A percentile compares a stretch with the other conserved stretches of the same genome.
Conservation (phyloP, 2,888 invertebrate species). For the Synanthedon vespiformis region DNA sequence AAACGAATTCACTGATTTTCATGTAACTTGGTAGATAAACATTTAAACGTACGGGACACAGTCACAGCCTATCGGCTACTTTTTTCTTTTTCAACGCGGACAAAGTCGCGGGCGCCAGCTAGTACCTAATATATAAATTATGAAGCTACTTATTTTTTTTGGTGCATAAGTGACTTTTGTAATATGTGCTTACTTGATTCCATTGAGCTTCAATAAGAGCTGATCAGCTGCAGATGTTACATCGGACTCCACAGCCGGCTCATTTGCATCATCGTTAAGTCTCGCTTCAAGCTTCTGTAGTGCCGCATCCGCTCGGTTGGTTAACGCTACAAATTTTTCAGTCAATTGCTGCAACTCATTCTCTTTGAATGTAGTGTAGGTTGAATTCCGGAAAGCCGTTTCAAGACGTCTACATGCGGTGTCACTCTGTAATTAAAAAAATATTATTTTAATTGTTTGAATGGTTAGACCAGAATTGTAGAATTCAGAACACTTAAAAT, state of each 20-base stretch:
- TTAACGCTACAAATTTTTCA: slow-evolving; percentile 57
- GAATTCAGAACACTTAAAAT: too few relatives aligned
- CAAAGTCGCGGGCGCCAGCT: too few relatives aligned
- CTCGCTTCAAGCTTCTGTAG: slow-evolving; percentile 48
- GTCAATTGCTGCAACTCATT: slow-evolving; percentile 52
- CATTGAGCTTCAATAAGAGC: slow-evolving; percentile 40
- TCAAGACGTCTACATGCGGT: slow-evolving; percentile 49
- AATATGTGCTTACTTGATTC: slow-evolving; percentile 32
- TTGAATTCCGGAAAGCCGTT: slow-evolving; percentile 43
- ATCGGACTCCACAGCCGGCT: slow-evolving; percentile 31
- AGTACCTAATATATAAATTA: too few relatives aligned
- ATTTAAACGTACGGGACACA: too few relatives aligned
- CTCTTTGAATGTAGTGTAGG: slow-evolving; percentile 45
- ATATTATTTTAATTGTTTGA: neutral
- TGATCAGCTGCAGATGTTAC: slow-evolving; percentile 44
- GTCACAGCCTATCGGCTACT: too few relatives aligned
- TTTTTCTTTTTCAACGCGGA: too few relatives aligned
- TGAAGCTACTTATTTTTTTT: too few relatives aligned
- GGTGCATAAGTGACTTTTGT: neutral
- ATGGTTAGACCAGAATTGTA: too few relatives aligned
- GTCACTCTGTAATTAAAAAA: slow-evolving; percentile 28
- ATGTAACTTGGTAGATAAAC: too few relatives aligned
- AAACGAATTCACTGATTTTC: too few relatives aligned
- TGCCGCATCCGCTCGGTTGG: slow-evolving; percentile 57
- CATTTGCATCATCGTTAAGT: slow-evolving; percentile 33